Evolutionary conservation across 1,140 invertebrate species (phyloP).

Genomic region (Drosophila obscura): DNA sequence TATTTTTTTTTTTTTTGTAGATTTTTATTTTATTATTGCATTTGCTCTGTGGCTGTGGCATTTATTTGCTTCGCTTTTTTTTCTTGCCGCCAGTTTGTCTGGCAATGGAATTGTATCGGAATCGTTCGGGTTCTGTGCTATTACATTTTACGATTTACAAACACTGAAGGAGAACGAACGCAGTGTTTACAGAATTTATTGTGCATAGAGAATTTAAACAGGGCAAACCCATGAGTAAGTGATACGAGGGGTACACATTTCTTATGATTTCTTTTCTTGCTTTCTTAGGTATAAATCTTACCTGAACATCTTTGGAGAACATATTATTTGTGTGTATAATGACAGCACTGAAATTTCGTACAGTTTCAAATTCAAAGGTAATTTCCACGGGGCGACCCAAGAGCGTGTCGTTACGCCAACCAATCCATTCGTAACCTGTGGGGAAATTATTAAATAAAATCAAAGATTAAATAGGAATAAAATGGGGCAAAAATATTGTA

Average conservation of each 20-base stretch:
- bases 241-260: background rate
- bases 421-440: conserved; percentile 93
- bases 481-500: background rate
- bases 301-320: conserved; percentile 89
- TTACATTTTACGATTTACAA: conserved; percentile 70
- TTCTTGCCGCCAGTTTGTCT: conserved; percentile 73
- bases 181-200: conserved; percentile 59
- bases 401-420: conserved; percentile 90
- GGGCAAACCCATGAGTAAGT: conserved; percentile 24
- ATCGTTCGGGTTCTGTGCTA: conserved; percentile 12
- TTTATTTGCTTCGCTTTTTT: conserved; percentile 58
- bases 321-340: conserved; percentile 91
- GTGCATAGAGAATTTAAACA: conserved; percentile 22
- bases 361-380: conserved; percentile 90
- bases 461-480: too few relatives aligned
- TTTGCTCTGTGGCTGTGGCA: conserved; percentile 63
- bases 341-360: conserved; percentile 91
- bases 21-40: conserved; percentile 69
- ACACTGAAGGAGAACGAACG: conserved; percentile 21
- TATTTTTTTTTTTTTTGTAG: conserved; percentile 33
- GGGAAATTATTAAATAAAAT: conserved; percentile 3
- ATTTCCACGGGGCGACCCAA: conserved; percentile 87
- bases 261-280: conserved; percentile 1
- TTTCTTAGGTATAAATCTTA: conserved; percentile 65
- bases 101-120: conserved; percentile 28